Conservation (phyloP, 2,797 vertebrate genomes). For the Artibeus lituratus region DNA sequence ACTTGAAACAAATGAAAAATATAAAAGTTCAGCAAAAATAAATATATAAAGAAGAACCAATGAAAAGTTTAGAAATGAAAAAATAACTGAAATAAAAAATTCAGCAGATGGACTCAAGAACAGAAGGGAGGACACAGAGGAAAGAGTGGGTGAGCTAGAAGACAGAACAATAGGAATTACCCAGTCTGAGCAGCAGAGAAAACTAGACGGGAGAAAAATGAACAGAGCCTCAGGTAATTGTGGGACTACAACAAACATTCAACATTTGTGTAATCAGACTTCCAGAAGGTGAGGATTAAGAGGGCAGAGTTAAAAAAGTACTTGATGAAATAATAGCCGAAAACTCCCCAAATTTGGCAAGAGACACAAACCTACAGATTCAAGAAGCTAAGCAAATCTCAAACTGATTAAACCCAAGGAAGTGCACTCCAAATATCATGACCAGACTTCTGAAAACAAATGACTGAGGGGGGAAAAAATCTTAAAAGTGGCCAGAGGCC, state of each 20-base stretch:
- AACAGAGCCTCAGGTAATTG: neutral
- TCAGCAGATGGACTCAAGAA: neutral
- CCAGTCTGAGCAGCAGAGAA: neutral
- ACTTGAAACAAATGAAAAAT: neutral
- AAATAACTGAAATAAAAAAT: neutral
- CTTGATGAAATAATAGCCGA: neutral
- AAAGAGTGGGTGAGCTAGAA: neutral
- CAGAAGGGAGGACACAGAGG: neutral
- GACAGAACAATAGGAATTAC: neutral
- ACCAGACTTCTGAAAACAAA: neutral
- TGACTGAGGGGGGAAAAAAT: neutral
- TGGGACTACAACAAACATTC: neutral
- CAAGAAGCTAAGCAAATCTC: neutral
- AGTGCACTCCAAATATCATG: neutral
- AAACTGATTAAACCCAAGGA: neutral
- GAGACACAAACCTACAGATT: neutral
- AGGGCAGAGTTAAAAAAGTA: neutral
- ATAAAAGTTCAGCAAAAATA: neutral
- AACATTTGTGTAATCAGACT: neutral
- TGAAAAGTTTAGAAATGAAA: neutral
- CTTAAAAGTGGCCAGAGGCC: neutral
- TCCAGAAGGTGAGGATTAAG: neutral
- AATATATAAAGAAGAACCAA: neutral
- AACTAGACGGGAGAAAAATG: neutral
- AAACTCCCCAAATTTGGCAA: neutral